These are phyloP conservation scores for Sebastes jordani DNA, from an alignment of 2,797 vertebrate species.

Conservation along the genomic window DNA sequence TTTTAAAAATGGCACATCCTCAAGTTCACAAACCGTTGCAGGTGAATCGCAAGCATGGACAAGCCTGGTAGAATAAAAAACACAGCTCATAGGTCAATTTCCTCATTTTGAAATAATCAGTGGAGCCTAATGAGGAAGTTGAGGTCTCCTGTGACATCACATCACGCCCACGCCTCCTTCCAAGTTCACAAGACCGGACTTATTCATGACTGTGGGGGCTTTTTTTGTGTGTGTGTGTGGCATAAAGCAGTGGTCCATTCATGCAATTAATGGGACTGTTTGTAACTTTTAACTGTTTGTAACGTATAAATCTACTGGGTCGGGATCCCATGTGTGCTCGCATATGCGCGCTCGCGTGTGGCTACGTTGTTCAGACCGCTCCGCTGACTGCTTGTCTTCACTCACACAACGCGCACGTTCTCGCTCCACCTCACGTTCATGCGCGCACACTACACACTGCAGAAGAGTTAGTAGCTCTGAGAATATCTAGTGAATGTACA, in stretches of 20 bases:
- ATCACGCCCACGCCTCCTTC: slow-evolving; percentile 42
- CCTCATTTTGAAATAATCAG: slow-evolving; percentile 24
- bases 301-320: too few relatives aligned
- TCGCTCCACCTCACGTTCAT: too few relatives aligned
- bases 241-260: background rate
- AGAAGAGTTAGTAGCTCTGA: too few relatives aligned
- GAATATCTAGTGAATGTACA: too few relatives aligned
- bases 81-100: slow-evolving; percentile 13
- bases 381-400: too few relatives aligned
- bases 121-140: slow-evolving; percentile 54
- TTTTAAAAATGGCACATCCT: slow-evolving; percentile 2
- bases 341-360: too few relatives aligned
- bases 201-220: slow-evolving; percentile 33
- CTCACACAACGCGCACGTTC: too few relatives aligned
- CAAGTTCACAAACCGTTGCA: background rate
- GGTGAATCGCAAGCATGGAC: background rate
- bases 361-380: too few relatives aligned
- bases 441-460: too few relatives aligned
- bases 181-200: slow-evolving; percentile 51
- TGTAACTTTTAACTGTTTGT: too few relatives aligned
- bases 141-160: slow-evolving; percentile 20
- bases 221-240: background rate
- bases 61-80: background rate
- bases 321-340: too few relatives aligned
- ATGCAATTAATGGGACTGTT: background rate